phyloP scores from a whole-genome alignment of 2,113 vertebrate genomes.

The Corvus moneduloides region DNA sequence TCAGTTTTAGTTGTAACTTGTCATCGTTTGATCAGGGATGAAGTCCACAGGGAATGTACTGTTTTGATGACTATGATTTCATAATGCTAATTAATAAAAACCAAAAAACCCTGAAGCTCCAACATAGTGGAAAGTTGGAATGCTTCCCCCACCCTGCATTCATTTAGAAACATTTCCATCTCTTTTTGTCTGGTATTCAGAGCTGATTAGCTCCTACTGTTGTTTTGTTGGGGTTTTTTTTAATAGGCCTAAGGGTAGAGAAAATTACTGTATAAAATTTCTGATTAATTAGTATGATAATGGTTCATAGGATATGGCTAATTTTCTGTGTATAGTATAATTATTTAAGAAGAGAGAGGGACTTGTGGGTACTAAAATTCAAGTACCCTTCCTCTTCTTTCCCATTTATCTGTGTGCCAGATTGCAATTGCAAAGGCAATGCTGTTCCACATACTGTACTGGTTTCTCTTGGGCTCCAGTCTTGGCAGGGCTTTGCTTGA shows the following conservation, averaged over 20 bases:
- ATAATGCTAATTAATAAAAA: background rate
- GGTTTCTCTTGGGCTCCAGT: background rate
- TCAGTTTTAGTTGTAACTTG: background rate
- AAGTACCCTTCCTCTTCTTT: background rate
- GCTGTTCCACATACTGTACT: background rate
- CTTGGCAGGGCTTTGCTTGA: background rate
- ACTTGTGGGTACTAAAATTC: background rate
- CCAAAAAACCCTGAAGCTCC: background rate
- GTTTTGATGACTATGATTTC: background rate
- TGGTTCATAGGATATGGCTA: background rate
- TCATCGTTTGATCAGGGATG: background rate
- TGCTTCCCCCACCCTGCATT: background rate
- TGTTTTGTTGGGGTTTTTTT: background rate
- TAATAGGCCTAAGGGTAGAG: background rate
- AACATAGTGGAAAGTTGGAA: background rate
- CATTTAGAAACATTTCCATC: background rate
- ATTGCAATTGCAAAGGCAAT: background rate
- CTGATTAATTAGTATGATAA: background rate
- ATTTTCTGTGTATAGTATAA: background rate
- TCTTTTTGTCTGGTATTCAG: background rate
- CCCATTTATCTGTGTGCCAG: background rate
- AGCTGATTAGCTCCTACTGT: background rate
- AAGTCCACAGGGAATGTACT: background rate
- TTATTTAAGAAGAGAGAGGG: background rate
- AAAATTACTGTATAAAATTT: slow-evolving; percentile 2